Conservation (phyloP, 2,888 invertebrate species). For the Eurytoma adleriae region DNA sequence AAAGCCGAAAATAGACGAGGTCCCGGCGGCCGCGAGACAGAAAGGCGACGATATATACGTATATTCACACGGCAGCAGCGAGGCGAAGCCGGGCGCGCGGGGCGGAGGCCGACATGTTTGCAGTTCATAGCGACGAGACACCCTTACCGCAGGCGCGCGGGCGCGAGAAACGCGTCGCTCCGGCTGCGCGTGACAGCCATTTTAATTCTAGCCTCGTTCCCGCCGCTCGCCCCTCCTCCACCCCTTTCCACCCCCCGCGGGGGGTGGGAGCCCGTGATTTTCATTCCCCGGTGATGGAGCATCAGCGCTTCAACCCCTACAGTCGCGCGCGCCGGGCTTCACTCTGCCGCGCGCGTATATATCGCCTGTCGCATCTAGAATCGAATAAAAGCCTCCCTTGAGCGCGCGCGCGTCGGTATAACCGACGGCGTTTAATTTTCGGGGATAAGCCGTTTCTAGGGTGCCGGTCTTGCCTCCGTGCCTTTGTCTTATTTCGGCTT, state of each 20-base stretch:
- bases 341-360: conserved; percentile 61
- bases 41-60: too few relatives aligned
- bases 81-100: too few relatives aligned
- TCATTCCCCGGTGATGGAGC: conserved; percentile 65
- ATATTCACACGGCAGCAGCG: too few relatives aligned
- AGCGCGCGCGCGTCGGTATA: conserved; percentile 42
- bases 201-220: conserved; percentile 66
- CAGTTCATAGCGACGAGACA: background rate
- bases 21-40: background rate
- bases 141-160: background rate
- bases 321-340: conserved; percentile 21
- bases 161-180: conserved; percentile 35
- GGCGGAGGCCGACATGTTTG: background rate
- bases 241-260: conserved; percentile 61
- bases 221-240: conserved; percentile 27
- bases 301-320: conserved; percentile 56
- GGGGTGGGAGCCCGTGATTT: conserved; percentile 64
- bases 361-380: conserved; percentile 71
- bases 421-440: conserved; percentile 69
- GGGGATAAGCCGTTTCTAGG: conserved; percentile 62
- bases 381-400: conserved; percentile 66
- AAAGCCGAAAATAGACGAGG: conserved; percentile 2
- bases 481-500: background rate
- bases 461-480: background rate
- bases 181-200: conserved; percentile 71